Base-by-base conservation (phyloP, 2,888 invertebrate species). In the Boloria euphrosyne region DNA sequence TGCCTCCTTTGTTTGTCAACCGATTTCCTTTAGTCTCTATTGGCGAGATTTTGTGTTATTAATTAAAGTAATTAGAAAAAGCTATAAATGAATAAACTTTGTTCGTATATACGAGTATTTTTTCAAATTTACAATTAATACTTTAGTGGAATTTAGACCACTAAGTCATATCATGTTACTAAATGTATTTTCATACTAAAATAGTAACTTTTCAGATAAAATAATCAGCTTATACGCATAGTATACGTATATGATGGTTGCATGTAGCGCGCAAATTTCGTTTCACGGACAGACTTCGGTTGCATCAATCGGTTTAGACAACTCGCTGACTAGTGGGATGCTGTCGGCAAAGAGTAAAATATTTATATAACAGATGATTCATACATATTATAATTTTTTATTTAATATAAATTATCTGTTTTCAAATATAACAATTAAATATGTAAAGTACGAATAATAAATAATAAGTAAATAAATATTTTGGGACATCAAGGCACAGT, bases 261-360 rank as follows among this genome's bases (percentile, higher is more conserved):
- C 54, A 67, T 62, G 59, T 65, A 55, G 61, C 76, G 74, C 75
- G 78, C 73, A 80, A 82, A 82, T 81, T 76, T 79, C 75, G 75
- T 78, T 82, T 78, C 74, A 74, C 76, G 76, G 75, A 74, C 76
- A 75, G 75, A 80, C 80, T 82, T 82, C 78, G 77, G 80, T 77
- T 78, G 83, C 85, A 85, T 85, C 85, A 84, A 86, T 87, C 82
- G 87, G 80, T 80, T 85, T 81, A 83, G 83, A 83, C 81, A 78
- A 79, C 76, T 76, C 76, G 78, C 80, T 81, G 83, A 81, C 78
- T 82, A 76, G 72, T 74, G 73, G 78, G 76, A 79, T 78, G 81
- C 78, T 76, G 77, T 58, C 52, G 66, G 59, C 80, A 82, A 71
- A 81, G 80, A 82, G 58, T 77, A 78, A 68, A 62, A 18, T 22